Evolutionary conservation across 35 echinoderm and acorn worm genomes (phyloP).

Genomic region (Holothuria glaberrima): DNA sequence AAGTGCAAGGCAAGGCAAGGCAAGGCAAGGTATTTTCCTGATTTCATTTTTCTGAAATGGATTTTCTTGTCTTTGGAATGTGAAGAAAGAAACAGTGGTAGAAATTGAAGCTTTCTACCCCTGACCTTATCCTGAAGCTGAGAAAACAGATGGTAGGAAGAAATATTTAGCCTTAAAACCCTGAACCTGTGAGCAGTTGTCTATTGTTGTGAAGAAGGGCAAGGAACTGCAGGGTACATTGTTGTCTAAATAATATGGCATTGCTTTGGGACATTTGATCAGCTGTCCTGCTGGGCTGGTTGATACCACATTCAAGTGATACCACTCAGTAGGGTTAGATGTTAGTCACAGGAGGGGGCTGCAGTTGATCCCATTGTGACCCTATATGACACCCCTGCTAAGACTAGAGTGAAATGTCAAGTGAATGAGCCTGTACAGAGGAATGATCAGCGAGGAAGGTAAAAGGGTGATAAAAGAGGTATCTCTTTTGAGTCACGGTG

Average conservation of each 20-base stretch:
- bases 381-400: constrained; percentile 13
- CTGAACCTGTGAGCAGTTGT: not conserved
- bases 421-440: no score
- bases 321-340: constrained; percentile 17
- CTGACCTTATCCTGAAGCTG: constrained; percentile 51
- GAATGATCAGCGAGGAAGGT: no score
- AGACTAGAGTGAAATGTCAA: no score
- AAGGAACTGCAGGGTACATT: constrained; percentile 45
- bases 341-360: constrained; percentile 24
- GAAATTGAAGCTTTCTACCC: constrained; percentile 43
- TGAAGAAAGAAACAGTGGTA: constrained; percentile 16
- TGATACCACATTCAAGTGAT: constrained; percentile 3
- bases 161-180: constrained; percentile 16
- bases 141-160: constrained; percentile 35
- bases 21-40: no score
- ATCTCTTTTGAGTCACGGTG: no score
- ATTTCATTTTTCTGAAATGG: no score
- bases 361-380: constrained; percentile 33
- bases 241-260: constrained; percentile 52
- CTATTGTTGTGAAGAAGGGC: constrained; percentile 3
- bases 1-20: no score
- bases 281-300: constrained; percentile 27
- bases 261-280: constrained; percentile 56
- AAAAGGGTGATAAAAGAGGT: no score
- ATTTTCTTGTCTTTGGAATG: constrained; percentile 13